phyloP scores from a whole-genome alignment of 2,797 vertebrate species.

The Propithecus deckenii region DNA sequence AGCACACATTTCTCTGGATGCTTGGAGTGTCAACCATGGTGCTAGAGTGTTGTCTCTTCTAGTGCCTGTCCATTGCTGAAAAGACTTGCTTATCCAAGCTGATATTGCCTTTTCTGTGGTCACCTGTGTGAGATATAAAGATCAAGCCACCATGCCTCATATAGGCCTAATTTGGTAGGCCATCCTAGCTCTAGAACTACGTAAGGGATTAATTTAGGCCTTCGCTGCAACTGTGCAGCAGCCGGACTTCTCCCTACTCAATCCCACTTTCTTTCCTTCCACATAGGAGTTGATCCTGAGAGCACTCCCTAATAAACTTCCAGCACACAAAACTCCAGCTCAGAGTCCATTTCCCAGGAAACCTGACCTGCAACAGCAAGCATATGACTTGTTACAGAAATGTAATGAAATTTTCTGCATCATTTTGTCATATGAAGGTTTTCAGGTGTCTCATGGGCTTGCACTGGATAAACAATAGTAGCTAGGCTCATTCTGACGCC shows the following conservation, averaged over 20 bases:
- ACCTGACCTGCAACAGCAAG: background rate
- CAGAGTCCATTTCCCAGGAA: background rate
- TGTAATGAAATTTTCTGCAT: background rate
- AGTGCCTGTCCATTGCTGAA: background rate
- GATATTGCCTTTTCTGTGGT: background rate
- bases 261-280: background rate
- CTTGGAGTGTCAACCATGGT: accelerated
- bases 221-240: background rate
- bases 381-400: background rate
- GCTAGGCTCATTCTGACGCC: background rate
- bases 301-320: background rate
- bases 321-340: background rate
- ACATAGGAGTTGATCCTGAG: background rate
- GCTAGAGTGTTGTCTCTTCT: background rate
- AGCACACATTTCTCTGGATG: background rate
- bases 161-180: background rate
- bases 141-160: background rate
- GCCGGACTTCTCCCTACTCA: background rate
- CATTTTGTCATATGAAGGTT: background rate
- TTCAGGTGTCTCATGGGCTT: background rate
- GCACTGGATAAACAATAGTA: background rate
- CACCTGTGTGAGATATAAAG: background rate
- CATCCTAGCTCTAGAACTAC: background rate
- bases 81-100: background rate
- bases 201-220: accelerated